Evolutionary conservation across 53 echinoderm and acorn worm genomes (phyloP).

Genomic region (Echinarachnius parma): DNA sequence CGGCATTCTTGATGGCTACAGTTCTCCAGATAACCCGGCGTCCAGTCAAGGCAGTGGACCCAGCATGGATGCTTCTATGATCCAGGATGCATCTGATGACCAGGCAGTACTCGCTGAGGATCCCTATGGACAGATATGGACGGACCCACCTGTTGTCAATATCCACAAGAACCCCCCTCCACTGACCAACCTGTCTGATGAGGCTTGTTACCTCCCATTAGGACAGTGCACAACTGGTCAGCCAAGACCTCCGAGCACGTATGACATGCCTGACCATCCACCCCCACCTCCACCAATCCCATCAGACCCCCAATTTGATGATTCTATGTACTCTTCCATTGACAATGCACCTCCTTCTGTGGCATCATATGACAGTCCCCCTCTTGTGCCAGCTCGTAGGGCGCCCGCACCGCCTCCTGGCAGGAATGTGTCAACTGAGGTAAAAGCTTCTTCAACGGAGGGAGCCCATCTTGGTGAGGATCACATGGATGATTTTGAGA

Average conservation of each 20-base stretch:
- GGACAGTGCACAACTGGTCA: constrained; percentile 9
- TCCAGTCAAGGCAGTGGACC: constrained; percentile 17
- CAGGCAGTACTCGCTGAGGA: not conserved
- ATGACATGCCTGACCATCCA: constrained; percentile 1
- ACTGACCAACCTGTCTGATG: not conserved
- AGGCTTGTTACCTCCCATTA: constrained; percentile 7
- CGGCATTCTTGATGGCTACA: constrained; percentile 27
- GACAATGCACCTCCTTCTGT: not conserved
- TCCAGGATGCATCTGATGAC: constrained; percentile 17
- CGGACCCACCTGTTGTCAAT: not conserved
- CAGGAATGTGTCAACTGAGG: constrained; percentile 2
- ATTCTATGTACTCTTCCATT: not conserved
- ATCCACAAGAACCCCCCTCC: constrained; percentile 25
- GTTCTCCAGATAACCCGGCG: not conserved
- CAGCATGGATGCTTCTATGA: constrained; percentile 11
- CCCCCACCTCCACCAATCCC: constrained; percentile 9
- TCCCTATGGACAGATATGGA: constrained; percentile 16
- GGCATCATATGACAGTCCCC: not conserved
- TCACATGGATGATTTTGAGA: constrained; percentile 10
- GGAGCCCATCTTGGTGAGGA: constrained; percentile 15
- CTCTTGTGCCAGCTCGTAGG: constrained; percentile 1
- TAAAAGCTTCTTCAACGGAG: not conserved
- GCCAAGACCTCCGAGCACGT: constrained; percentile 11
- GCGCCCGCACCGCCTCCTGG: constrained; percentile 32
- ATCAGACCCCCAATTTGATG: not conserved